Evolutionary conservation across 2,113 vertebrate genomes (phyloP).

Genomic region (Puma concolor): DNA sequence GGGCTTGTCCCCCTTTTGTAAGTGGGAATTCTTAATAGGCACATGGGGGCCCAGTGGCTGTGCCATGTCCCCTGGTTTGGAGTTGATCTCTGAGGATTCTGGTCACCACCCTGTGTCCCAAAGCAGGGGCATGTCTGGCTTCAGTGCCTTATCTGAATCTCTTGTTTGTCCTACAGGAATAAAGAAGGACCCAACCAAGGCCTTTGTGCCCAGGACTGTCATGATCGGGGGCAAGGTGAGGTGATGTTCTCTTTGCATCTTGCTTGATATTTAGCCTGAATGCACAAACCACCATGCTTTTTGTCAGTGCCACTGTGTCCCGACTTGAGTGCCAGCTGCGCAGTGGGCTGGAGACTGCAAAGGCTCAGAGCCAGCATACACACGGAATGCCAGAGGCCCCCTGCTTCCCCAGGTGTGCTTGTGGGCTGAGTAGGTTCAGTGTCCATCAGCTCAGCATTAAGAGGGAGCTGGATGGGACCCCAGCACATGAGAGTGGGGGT

Average conservation of each 20-base stretch:
- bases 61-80: accelerated
- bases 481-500: not conserved
- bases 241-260: not conserved
- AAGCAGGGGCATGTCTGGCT: not conserved
- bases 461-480: not conserved
- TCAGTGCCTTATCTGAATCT: not conserved
- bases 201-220: conserved; percentile 92
- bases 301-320: not conserved
- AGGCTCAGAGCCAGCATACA: too few species aligned
- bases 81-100: not conserved
- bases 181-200: conserved; percentile 89
- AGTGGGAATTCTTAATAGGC: not conserved
- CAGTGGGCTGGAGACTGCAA: accelerated
- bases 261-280: not conserved
- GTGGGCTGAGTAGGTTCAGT: too few species aligned
- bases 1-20: not conserved
- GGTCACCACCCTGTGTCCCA: accelerated
- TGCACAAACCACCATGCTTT: not conserved
- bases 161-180: conserved; percentile 87
- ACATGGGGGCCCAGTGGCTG: not conserved
- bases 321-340: not conserved
- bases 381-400: not conserved
- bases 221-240: conserved; percentile 94
- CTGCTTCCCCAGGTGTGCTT: not conserved
- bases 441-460: not conserved